phyloP scores from a whole-genome alignment of 2,797 vertebrate genomes.

The Apogon talboti region DNA sequence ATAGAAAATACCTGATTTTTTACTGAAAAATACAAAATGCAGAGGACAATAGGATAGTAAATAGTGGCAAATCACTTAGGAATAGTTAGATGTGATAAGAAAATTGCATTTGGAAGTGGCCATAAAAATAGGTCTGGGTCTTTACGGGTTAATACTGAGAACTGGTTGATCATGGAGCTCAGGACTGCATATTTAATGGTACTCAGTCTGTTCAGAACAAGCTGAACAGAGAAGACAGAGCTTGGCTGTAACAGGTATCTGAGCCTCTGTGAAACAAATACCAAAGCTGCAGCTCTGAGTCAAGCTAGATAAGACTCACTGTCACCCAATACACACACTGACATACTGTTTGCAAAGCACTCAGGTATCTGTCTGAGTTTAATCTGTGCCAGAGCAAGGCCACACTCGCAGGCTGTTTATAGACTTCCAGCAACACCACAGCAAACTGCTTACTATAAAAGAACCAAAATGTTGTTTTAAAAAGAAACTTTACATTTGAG shows the following conservation, averaged over 20 bases:
- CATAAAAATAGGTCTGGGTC: too few species aligned
- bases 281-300: conserved; percentile 29
- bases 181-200: background rate
- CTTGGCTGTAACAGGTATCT: conserved; percentile 1
- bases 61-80: too few species aligned
- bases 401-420: conserved; percentile 26
- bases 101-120: too few species aligned
- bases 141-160: too few species aligned
- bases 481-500: conserved; percentile 8
- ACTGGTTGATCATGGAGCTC: too few species aligned
- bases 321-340: conserved; percentile 40
- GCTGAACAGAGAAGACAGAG: background rate
- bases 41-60: too few species aligned
- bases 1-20: too few species aligned
- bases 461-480: conserved; percentile 7
- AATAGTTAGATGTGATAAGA: too few species aligned
- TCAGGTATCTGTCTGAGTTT: conserved; percentile 42
- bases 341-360: background rate
- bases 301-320: conserved; percentile 24
- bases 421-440: conserved; percentile 9
- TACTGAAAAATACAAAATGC: too few species aligned
- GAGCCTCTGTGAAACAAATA: conserved; percentile 45
- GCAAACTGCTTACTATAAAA: conserved; percentile 1
- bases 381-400: conserved; percentile 37
- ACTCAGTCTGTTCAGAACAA: conserved; percentile 1